Conservation (phyloP, 2,113 vertebrate genomes). For the Xiphophorus maculatus region DNA sequence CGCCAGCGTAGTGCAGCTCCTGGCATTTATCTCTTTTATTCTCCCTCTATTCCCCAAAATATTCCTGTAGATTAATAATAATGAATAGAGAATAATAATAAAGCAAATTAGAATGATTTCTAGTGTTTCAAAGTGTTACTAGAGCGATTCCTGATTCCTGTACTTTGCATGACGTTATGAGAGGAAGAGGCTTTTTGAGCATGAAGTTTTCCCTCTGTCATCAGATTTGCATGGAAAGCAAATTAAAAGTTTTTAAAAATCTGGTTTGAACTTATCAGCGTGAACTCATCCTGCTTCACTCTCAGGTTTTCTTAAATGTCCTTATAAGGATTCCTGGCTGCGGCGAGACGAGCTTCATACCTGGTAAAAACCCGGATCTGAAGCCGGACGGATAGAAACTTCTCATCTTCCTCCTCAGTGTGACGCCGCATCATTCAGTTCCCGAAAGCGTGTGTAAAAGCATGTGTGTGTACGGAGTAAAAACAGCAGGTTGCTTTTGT, state of each 20-base stretch:
- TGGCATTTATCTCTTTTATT: too few relatives aligned
- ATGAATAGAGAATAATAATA: too few relatives aligned
- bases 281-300: neutral
- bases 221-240: neutral
- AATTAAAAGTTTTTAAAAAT: too few relatives aligned
- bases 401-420: too few relatives aligned
- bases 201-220: neutral
- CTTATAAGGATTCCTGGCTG: conserved; percentile 12
- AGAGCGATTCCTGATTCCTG: neutral
- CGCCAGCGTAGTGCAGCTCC: conserved; percentile 21
- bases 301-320: neutral
- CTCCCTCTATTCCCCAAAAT: too few relatives aligned
- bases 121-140: too few relatives aligned
- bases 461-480: conserved; percentile 31
- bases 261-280: neutral
- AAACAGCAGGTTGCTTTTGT: conserved; percentile 59
- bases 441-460: neutral
- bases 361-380: too few relatives aligned
- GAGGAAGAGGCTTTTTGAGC: neutral
- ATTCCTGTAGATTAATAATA: too few relatives aligned
- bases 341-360: conserved; percentile 21
- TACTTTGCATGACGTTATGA: neutral
- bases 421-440: neutral
- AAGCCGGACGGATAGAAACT: too few relatives aligned
- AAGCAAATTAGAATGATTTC: too few relatives aligned